Evolutionary conservation across 1,140 invertebrate species (phyloP).

Genomic region (Agraylea sexmaculata): DNA sequence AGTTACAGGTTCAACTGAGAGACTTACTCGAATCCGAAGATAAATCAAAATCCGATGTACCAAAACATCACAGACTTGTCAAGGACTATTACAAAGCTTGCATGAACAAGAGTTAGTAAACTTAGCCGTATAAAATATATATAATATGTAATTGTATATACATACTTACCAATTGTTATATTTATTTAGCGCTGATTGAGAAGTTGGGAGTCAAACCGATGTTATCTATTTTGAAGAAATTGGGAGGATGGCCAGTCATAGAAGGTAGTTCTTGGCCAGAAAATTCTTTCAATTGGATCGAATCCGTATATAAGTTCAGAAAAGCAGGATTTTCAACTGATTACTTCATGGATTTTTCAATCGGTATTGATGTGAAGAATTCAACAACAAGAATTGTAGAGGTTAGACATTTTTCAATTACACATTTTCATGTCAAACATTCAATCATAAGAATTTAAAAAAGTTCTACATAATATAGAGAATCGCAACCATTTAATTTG

Average conservation of each 20-base stretch:
- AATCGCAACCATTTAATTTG: no score
- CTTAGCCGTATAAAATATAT: constrained; percentile 2
- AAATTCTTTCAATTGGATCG: constrained; percentile 62
- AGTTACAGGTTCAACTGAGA: constrained; percentile 66
- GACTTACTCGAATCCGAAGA: constrained; percentile 65
- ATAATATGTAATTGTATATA: constrained; percentile 3
- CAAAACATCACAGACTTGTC: constrained; percentile 59
- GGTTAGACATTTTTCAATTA: constrained; percentile 45
- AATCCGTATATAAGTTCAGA: constrained; percentile 70
- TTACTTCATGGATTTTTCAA: constrained; percentile 86
- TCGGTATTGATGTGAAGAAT: constrained; percentile 85
- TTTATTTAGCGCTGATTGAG: constrained; percentile 55
- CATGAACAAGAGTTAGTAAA: constrained; percentile 70
- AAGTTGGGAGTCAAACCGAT: constrained; percentile 58
- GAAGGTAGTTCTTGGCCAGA: constrained; percentile 65
- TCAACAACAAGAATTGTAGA: constrained; percentile 75
- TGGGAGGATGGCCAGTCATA: constrained; percentile 87
- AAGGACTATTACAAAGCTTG: constrained; percentile 72
- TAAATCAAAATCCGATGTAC: constrained; percentile 48
- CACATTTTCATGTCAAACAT: not conserved
- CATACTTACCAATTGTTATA: constrained; percentile 2
- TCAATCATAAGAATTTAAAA: not conserved
- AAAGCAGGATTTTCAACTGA: constrained; percentile 73
- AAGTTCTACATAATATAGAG: not conserved
- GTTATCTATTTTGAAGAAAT: constrained; percentile 51